Evolutionary conservation across 1,140 invertebrate genomes (phyloP).

Genomic region (Pectinophora gossypiella): DNA sequence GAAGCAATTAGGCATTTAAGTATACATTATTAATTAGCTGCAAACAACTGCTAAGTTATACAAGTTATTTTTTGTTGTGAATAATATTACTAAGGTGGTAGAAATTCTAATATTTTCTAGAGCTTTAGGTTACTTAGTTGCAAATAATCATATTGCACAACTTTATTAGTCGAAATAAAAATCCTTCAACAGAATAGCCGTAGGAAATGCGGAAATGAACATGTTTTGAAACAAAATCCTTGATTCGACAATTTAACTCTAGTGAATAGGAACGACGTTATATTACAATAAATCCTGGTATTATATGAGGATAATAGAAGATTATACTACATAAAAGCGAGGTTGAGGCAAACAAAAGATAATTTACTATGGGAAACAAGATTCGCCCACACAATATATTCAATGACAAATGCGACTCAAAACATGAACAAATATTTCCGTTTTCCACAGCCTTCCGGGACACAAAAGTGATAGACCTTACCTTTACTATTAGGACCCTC

Average conservation of each 20-base stretch:
- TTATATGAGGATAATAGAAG: neutral
- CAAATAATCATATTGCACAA: too few species aligned
- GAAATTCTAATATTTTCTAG: too few species aligned
- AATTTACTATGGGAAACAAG: slow-evolving; percentile 32
- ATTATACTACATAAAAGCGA: slow-evolving; percentile 12
- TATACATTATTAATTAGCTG: too few species aligned
- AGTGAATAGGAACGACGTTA: neutral
- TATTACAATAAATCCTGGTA: too few species aligned
- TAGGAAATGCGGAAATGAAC: slow-evolving; percentile 12
- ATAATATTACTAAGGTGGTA: too few species aligned
- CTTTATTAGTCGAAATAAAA: too few species aligned
- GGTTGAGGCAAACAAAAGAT: slow-evolving; percentile 47
- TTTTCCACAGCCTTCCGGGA: neutral
- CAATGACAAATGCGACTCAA: slow-evolving; percentile 25
- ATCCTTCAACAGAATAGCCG: slow-evolving; percentile 18
- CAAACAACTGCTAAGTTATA: too few species aligned
- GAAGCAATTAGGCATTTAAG: too few species aligned
- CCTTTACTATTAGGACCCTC: slow-evolving; percentile 49
- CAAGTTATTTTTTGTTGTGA: too few species aligned
- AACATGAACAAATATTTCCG: slow-evolving; percentile 2
- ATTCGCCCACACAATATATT: slow-evolving; percentile 52
- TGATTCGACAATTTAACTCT: neutral
- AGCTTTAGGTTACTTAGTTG: too few species aligned
- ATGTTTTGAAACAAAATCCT: slow-evolving; percentile 1
- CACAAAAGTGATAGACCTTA: slow-evolving; percentile 19